phyloP scores from a whole-genome alignment of 2,113 vertebrate genomes.

The Fregata magnificens region DNA sequence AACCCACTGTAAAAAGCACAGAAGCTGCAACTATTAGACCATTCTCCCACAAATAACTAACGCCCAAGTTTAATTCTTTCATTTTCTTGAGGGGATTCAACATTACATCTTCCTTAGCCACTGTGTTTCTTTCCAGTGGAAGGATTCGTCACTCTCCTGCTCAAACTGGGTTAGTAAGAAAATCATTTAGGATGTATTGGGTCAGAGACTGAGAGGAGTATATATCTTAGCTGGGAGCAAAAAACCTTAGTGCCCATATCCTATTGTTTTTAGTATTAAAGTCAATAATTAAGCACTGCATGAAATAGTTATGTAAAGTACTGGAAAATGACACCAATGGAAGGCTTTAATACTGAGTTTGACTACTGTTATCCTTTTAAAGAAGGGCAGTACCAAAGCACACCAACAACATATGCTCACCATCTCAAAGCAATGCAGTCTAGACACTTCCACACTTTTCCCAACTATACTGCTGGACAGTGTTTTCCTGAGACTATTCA shows the following conservation, averaged over 20 bases:
- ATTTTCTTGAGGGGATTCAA: neutral
- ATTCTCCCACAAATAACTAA: neutral
- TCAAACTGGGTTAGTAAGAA: neutral
- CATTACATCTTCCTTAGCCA: neutral
- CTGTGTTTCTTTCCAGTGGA: neutral
- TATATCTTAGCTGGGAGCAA: neutral
- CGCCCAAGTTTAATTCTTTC: neutral
- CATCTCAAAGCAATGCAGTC: neutral
- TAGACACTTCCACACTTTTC: neutral
- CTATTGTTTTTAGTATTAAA: neutral
- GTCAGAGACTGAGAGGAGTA: neutral
- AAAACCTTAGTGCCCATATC: neutral
- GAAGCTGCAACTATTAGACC: neutral
- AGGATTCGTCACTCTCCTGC: neutral
- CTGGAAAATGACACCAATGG: neutral
- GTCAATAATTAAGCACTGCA: neutral
- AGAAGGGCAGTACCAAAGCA: neutral
- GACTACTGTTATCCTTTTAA: neutral
- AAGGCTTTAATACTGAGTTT: neutral
- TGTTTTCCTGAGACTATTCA: neutral
- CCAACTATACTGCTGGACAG: neutral
- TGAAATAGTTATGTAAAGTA: neutral
- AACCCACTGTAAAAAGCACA: neutral
- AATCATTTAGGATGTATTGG: neutral
- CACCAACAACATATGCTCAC: rapidly evolving